Base-by-base conservation (phyloP, 1,140 invertebrate species). In the Lasaia peninsularis region DNA sequence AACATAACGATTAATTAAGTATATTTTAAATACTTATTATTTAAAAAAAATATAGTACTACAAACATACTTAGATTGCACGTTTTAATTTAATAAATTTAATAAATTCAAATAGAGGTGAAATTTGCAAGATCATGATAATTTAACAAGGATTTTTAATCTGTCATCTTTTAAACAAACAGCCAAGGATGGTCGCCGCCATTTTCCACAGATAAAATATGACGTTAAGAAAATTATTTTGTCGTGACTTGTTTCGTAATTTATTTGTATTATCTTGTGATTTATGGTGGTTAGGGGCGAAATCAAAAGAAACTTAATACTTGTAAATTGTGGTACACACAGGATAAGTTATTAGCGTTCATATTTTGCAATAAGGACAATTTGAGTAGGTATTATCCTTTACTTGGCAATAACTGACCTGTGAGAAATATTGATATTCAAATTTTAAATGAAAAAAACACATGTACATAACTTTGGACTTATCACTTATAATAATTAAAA, bases 171-270 rank as follows among this genome's bases (percentile, higher is more conserved):
- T 37, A 37, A 37, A 37, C 35, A 37, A 37, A 37, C 8, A 37
- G 12, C 35, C 35, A 37, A 12, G 35, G 35, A 12, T 37, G 12
- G 14, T n/a, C 12, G 35, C 35, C 35, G 35, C 35, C 35, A 40
- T 40, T 40, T 40, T 40, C 35, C 35, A 40, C 35, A 40, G 35
- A 40, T 40, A 40, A 40, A 40, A 16, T 40, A 40, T 40, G 35
- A 40, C 16, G 35, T 40, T 40, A 40, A 40, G 35, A 40, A 40
- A 40, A 40, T 40, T 40, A 40, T 40, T 40, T 40, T 40, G 35
- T 40, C 35, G 35, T 40, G 35, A 40, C 35, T 40, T 40, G 35
- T 40, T 40, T 40, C 16, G 35, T 40, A 40, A 40, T 40, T 40
- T 40, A 40, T 40, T 40, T 40, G 35, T 8, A 40, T 40, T 16